Conservation (phyloP, 2,888 invertebrate genomes). For the Agrilus biguttatus region DNA sequence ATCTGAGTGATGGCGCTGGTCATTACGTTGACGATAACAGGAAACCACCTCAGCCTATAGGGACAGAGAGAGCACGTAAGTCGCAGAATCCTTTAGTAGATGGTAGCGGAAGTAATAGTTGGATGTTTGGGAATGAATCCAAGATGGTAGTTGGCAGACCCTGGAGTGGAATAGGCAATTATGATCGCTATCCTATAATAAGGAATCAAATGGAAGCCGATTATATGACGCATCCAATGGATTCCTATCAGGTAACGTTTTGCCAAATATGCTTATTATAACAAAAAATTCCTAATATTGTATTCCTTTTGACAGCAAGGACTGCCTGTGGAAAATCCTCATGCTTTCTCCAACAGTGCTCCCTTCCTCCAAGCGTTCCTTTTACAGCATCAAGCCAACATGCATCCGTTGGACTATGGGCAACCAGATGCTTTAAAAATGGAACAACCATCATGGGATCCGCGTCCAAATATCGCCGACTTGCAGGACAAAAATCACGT, state of each 20-base stretch:
- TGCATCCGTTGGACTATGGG: constrained; percentile 21
- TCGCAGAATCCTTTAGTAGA: constrained; percentile 21
- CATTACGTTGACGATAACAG: constrained; percentile 31
- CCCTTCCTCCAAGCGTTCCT: constrained; percentile 12
- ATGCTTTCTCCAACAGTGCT: constrained; percentile 23
- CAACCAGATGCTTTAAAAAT: constrained; percentile 21
- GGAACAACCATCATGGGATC: constrained; percentile 23
- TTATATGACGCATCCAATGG: constrained; percentile 34
- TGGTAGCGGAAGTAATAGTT: constrained; percentile 22
- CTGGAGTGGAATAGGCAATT: constrained; percentile 8
- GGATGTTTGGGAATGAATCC: constrained; percentile 32
- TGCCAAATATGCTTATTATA: too few species aligned
- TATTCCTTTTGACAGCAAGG: constrained; percentile 15
- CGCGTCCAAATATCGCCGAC: constrained; percentile 22
- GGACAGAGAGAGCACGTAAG: constrained; percentile 68
- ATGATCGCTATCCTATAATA: constrained; percentile 18
- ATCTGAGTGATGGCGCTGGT: constrained; percentile 10
- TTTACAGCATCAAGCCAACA: constrained; percentile 15
- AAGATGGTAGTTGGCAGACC: constrained; percentile 17
- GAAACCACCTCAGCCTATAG: constrained; percentile 53
- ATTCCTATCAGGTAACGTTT: constrained; percentile 20
- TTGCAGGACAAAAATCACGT: constrained; percentile 29
- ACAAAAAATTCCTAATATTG: not conserved
- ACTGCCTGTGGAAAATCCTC: constrained; percentile 20
- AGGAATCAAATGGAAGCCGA: constrained; percentile 24